These are phyloP conservation scores for Ligdia adustata DNA, from an alignment of 2,888 invertebrate species.

Conservation along the genomic window DNA sequence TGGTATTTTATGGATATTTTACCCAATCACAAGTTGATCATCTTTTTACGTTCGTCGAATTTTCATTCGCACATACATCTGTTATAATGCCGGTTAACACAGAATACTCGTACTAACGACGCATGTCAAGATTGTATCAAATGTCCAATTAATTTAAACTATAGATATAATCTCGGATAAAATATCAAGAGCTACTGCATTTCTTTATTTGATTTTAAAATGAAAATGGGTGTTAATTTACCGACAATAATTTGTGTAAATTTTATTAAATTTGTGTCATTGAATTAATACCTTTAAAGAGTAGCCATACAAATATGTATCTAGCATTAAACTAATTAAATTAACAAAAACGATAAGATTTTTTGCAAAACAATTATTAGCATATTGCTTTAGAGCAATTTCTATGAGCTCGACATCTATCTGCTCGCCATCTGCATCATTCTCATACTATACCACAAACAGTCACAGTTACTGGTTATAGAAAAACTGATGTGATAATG, in stretches of 20 bases:
- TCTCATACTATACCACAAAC: too few relatives aligned
- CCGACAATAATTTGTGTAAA: neutral
- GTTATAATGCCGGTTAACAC: slow-evolving; percentile 3
- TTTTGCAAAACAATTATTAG: too few relatives aligned
- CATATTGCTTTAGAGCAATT: too few relatives aligned
- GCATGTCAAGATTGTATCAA: slow-evolving; percentile 10
- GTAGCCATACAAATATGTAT: too few relatives aligned
- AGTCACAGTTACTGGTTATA: too few relatives aligned
- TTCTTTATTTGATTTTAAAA: neutral
- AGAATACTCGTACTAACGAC: too few relatives aligned
- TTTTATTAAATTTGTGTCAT: neutral
- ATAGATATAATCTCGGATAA: slow-evolving; percentile 29
- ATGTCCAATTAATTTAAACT: slow-evolving; percentile 40
- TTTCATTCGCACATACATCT: slow-evolving; percentile 19
- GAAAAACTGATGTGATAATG: slow-evolving; percentile 37
- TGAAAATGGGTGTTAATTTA: neutral
- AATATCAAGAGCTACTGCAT: slow-evolving; percentile 18
- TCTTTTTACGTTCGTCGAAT: slow-evolving; percentile 16
- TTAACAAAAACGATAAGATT: too few relatives aligned
- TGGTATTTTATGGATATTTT: too few relatives aligned
- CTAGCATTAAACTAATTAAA: too few relatives aligned
- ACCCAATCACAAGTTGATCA: too few relatives aligned
- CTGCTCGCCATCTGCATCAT: too few relatives aligned
- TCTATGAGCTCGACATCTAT: too few relatives aligned
- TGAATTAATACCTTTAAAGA: neutral